These are phyloP conservation scores for Holacanthella duospinosa DNA, from an alignment of 2,888 invertebrate genomes.

Conservation along the genomic window DNA sequence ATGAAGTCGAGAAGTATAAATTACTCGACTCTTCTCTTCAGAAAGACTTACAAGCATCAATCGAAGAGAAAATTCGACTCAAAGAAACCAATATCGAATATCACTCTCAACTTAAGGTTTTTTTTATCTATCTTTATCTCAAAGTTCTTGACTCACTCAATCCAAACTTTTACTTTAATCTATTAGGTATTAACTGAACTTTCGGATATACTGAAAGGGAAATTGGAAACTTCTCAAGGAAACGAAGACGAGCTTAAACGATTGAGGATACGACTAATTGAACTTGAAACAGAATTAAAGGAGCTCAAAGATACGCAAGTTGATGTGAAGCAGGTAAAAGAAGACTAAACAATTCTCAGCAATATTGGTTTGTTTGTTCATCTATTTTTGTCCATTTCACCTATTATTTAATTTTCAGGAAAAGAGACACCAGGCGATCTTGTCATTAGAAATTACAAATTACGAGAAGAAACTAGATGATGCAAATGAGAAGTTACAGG, in stretches of 20 bases:
- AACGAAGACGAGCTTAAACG: conserved; percentile 21
- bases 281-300: conserved; percentile 32
- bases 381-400: neutral
- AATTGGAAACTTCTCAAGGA: conserved; percentile 28
- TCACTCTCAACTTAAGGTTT: conserved; percentile 20
- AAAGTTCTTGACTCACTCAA: too few species aligned
- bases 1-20: conserved; percentile 33
- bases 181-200: conserved; percentile 23
- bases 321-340: conserved; percentile 23
- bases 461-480: conserved; percentile 35
- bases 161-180: neutral
- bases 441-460: conserved; percentile 34
- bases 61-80: conserved; percentile 30
- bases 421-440: conserved; percentile 31
- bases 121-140: too few species aligned
- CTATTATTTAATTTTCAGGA: conserved; percentile 16
- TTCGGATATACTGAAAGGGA: conserved; percentile 29
- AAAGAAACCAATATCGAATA: conserved; percentile 25
- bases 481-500: conserved; percentile 26
- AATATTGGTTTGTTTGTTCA: neutral
- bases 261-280: conserved; percentile 19
- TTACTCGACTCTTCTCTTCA: conserved; percentile 24
- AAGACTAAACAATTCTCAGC: neutral
- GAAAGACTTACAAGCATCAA: conserved; percentile 31
- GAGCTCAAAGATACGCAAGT: conserved; percentile 26